Conservation (phyloP, 30 jellyfish, hydroid and myxozoan genomes). For the Nemopilema nomurai region DNA sequence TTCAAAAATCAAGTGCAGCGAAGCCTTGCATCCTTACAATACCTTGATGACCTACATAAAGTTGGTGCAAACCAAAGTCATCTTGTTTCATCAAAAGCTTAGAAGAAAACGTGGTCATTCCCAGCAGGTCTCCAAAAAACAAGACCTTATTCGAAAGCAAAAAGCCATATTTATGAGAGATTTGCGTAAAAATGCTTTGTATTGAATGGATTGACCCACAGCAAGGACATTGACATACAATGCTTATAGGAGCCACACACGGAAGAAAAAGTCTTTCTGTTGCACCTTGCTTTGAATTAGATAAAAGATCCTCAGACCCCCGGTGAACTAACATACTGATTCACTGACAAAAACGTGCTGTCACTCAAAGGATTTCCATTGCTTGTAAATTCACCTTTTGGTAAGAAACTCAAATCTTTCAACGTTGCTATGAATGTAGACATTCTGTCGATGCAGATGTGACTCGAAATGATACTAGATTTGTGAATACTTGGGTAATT, state of each 20-base stretch:
- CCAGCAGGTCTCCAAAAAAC: neutral
- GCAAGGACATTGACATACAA: neutral
- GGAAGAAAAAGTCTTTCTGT: neutral
- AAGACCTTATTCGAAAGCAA: neutral
- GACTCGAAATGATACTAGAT: no score
- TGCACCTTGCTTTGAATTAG: neutral
- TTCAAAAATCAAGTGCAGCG: no score
- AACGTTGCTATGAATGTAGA: no score
- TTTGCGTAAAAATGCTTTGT: no score
- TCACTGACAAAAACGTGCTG: neutral
- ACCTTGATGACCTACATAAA: neutral
- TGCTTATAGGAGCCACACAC: no score
- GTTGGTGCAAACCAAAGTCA: neutral
- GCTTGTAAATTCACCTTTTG: no score
- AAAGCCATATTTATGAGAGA: neutral
- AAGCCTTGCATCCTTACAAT: no score
- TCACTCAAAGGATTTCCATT: no score
- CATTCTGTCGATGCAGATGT: no score
- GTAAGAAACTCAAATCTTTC: no score
- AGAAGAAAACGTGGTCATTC: neutral
- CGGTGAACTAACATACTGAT: neutral
- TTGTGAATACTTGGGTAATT: no score
- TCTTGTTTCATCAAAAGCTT: neutral
- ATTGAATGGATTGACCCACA: neutral
- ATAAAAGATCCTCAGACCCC: neutral